Base-by-base conservation (phyloP, 2,888 invertebrate species). In the Nemapogon koenigi region DNA sequence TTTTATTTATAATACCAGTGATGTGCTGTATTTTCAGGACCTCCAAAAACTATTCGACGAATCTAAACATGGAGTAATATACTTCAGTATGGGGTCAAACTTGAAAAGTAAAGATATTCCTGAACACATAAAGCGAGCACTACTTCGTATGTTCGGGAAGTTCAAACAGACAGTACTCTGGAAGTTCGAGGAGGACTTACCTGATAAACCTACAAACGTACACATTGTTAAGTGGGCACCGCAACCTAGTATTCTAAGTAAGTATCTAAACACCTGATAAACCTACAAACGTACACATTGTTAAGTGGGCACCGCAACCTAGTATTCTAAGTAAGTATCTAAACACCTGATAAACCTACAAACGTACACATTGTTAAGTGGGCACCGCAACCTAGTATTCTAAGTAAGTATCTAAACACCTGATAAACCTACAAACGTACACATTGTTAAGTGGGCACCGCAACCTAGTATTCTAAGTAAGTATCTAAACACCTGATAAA, bases 341-440 rank as follows among this genome's bases (percentile, higher is more conserved):
- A 27, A n/a, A 27, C 4, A 27, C 52, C 54, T n/a, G 45, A 54
- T 16, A 42, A 59, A 22, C 65, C 69, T 0, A 39, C 40, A 14
- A 62, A 62, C 43, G 53, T 63, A 0, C 44, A 46, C 26, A 39
- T 57, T 6, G 39, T 43, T 15, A 50, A 52, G 16, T 63, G 59
- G 51, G 35, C 51, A 18, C 50, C 55, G 2, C 53, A 55, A 40
- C 46, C 47, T 16, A 47, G 48, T 15, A 43, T 56, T 3, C 43
- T 70, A 2, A 62, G 69, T 66, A 47, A 55, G 54, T 40, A n/a
- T n/a, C n/a, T n/a, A 27, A n/a, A 27, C 4, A 33, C 52, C 54
- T n/a, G 45, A 54, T 16, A 42, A 59, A 22, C 65, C 69, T 0
- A 39, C 40, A 14, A 62, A 62, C 43, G 53, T 63, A 0, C 44